Base-by-base conservation (phyloP, 2,888 invertebrate genomes). In the Thymelicus acteon region DNA sequence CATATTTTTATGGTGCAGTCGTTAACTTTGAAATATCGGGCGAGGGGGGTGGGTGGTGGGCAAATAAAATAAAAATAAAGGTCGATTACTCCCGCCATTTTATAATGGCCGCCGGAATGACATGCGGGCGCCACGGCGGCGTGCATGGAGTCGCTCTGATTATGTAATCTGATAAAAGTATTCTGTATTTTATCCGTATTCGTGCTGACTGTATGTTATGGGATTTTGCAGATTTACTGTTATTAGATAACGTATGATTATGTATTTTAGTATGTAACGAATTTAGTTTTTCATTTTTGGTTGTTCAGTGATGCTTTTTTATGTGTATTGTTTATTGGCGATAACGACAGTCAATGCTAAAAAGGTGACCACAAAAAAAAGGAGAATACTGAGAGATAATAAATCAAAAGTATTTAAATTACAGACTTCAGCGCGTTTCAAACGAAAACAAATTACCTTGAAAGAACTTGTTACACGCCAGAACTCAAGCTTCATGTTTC, bases 61-160 rank as follows among this genome's bases (percentile, higher is more conserved):
- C 88, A 89, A 91, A 92, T 91, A 90, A 93, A 93, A 93, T 92
- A 92, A 92, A 92, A 92, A 92, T 91, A 91, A 91, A 92, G 90
- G 88, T 86, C 91, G 91, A 91, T 91, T 91, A 91, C 89, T 78
- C 86, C 87, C 91, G 92, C 91, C 93, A 92, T 92, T 92, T 93
- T 93, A 92, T 93, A 93, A 93, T 93, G 91, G 92, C 86, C 88
- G 85, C 75, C 80, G 84, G 88, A 92, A 92, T 91, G 92, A 91
- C 92, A 93, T 91, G 92, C 92, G 93, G 93, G 92, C 92, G 91
- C 90, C 91, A 80, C 74, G 76, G 73, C 75, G 87, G 79, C 89
- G 90, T 70, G 75, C 76, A 73, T 76, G 72, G 78, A 78, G 79
- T 75, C 74, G 76, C 65, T 58, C 57, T 65, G 72, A 70, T 75